Conservation (phyloP, 2,888 invertebrate genomes). For the Cephus sareptanus region DNA sequence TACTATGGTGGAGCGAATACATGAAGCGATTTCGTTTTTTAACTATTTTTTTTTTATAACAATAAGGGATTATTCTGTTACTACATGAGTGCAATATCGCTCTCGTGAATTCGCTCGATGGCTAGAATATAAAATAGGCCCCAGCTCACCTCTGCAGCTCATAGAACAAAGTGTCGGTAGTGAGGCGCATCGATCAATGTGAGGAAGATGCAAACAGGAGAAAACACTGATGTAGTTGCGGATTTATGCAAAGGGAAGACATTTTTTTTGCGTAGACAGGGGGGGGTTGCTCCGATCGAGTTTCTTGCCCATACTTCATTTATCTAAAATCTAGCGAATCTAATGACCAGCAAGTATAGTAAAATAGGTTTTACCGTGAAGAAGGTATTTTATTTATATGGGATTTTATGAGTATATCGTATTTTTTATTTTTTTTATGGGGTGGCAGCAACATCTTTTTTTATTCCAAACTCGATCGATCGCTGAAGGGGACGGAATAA, state of each 20-base stretch:
- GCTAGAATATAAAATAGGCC: slow-evolving; percentile 52
- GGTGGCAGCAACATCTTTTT: not conserved
- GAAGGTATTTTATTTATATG: not conserved
- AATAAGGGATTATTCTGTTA: slow-evolving; percentile 25
- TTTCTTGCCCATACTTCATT: not conserved
- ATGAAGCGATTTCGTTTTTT: slow-evolving; percentile 27
- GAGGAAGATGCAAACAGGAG: slow-evolving; percentile 63
- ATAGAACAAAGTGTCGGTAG: slow-evolving; percentile 63
- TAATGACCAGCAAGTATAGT: not conserved
- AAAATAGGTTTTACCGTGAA: not conserved
- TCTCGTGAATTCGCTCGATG: slow-evolving; percentile 53
- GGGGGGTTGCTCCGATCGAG: not conserved
- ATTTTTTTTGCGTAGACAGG: not conserved
- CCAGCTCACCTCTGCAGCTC: slow-evolving; percentile 65
- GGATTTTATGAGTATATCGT: not conserved
- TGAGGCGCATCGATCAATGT: slow-evolving; percentile 64
- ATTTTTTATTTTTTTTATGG: not conserved
- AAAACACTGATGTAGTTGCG: slow-evolving; percentile 62
- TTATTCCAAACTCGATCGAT: slow-evolving; percentile 38
- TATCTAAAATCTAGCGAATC: not conserved
- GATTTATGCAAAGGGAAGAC: slow-evolving; percentile 21
- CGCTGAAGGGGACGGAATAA: slow-evolving; percentile 20
- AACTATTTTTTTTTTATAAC: slow-evolving; percentile 22
- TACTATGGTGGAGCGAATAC: slow-evolving; percentile 36
- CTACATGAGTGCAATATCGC: slow-evolving; percentile 20